Evolutionary conservation across 2,113 vertebrate genomes (phyloP).

Genomic region (Desmodus rotundus): DNA sequence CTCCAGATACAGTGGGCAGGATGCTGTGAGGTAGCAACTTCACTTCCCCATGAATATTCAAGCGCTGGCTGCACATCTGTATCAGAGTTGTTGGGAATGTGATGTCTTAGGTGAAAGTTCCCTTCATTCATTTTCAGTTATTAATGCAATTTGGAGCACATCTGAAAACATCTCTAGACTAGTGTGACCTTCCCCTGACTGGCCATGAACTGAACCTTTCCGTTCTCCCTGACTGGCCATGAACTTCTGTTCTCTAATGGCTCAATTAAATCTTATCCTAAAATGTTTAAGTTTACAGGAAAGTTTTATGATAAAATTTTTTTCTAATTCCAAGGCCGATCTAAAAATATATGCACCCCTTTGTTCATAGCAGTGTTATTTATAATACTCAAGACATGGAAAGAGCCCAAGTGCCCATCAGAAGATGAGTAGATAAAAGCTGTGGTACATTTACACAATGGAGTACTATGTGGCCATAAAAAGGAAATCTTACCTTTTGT

Average conservation of each 20-base stretch:
- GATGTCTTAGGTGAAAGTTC: background rate
- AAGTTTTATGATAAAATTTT: background rate
- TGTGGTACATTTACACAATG: no score
- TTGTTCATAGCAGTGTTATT: no score
- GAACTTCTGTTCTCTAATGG: background rate
- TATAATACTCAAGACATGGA: no score
- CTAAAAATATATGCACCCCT: background rate
- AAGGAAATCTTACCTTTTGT: no score
- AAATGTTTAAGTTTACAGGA: background rate
- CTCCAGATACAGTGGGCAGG: background rate
- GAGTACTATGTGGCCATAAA: no score
- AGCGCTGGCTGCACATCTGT: fast-evolving
- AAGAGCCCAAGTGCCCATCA: no score
- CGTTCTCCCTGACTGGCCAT: background rate
- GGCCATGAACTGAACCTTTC: background rate
- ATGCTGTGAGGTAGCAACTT: background rate
- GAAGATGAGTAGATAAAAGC: no score
- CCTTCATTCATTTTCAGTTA: background rate
- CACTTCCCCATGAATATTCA: background rate
- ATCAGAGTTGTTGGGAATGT: background rate
- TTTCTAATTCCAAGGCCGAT: background rate
- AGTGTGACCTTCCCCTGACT: background rate
- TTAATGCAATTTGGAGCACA: background rate
- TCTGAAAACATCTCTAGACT: background rate
- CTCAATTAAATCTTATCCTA: background rate